Percentiles rank a stretch among this genome's conserved stretches.
Evolutionary conservation across 2,113 vertebrate genomes (phyloP).

Genomic region (Diadophis punctatus): DNA sequence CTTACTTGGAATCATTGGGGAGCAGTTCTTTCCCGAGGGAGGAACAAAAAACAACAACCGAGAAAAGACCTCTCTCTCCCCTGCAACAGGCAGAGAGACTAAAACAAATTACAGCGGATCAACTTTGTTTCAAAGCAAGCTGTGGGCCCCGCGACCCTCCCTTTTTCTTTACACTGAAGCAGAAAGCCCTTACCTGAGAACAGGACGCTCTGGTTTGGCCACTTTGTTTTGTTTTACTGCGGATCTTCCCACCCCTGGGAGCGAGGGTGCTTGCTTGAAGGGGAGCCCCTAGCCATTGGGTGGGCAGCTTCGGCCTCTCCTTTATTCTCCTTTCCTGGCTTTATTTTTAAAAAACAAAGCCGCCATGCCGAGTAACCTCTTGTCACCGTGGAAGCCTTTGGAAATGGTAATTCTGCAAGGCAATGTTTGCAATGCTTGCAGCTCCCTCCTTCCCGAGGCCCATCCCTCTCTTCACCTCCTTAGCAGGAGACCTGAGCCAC

Average conservation of each 20-base stretch:
- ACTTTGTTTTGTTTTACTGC: neutral
- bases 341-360: too few relatives aligned
- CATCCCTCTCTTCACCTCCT: too few relatives aligned
- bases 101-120: neutral
- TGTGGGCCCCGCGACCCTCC: neutral
- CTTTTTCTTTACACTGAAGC: neutral
- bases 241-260: neutral
- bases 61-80: neutral
- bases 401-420: too few relatives aligned
- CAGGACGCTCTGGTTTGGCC: neutral
- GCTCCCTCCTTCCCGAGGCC: too few relatives aligned
- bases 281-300: constrained; percentile 25
- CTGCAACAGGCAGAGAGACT: neutral
- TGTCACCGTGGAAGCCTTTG: too few relatives aligned
- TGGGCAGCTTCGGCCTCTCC: neutral
- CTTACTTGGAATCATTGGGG: neutral
- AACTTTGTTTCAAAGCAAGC: neutral
- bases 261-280: neutral
- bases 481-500: too few relatives aligned
- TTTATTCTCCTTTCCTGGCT: neutral
- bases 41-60: neutral
- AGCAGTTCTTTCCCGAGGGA: neutral
- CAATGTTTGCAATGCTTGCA: too few relatives aligned
- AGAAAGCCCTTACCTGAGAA: constrained; percentile 2
- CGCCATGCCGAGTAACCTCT: too few relatives aligned